phyloP scores from a whole-genome alignment of 2,888 invertebrate genomes.

The Cinara cedri region DNA sequence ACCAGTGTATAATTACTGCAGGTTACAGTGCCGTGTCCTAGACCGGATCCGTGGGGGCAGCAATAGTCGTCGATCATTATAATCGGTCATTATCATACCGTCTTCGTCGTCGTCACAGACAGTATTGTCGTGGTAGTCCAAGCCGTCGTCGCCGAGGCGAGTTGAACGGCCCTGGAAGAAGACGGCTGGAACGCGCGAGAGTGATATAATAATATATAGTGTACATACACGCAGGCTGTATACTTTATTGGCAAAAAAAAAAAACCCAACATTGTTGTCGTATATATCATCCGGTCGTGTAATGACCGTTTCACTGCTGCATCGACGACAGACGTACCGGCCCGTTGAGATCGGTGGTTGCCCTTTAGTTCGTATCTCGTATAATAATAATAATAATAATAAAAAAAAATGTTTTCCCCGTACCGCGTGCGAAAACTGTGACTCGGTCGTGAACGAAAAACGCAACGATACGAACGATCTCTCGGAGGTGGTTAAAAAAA shows the following conservation, averaged over 20 bases:
- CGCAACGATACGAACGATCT: too few species aligned
- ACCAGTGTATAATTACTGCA: too few species aligned
- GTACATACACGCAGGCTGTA: background rate
- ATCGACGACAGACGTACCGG: background rate
- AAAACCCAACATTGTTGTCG: background rate
- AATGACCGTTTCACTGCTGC: background rate
- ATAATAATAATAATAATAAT: too few species aligned
- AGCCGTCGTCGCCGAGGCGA: conserved; percentile 1
- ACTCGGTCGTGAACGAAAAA: too few species aligned
- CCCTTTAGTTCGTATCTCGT: background rate
- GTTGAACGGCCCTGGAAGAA: conserved; percentile 36
- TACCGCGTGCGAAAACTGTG: too few species aligned
- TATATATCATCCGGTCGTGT: conserved; percentile 16
- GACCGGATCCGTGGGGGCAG: background rate
- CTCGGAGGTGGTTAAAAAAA: too few species aligned
- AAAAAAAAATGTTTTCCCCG: too few species aligned
- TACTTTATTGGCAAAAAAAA: conserved; percentile 28
- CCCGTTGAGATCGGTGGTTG: background rate
- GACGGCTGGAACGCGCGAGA: background rate
- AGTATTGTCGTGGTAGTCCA: background rate
- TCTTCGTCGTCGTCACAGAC: background rate
- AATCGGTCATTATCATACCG: conserved; percentile 29
- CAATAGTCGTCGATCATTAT: conserved; percentile 31
- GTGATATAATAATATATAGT: too few species aligned
- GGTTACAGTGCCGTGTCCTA: background rate